phyloP scores from a whole-genome alignment of 2,797 vertebrate species.

The Cyprinodon diabolis region DNA sequence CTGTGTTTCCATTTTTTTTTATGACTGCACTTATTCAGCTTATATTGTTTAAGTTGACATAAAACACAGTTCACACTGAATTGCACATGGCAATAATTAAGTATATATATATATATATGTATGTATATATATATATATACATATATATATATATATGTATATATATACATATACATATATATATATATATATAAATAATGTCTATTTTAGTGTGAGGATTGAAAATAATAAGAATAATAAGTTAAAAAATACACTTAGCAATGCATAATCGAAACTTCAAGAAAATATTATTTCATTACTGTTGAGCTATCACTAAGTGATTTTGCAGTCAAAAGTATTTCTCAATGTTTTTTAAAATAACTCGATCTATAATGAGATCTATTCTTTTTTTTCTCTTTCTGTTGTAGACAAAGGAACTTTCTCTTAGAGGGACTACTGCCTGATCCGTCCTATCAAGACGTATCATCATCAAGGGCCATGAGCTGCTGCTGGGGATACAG shows the following conservation, averaged over 20 bases:
- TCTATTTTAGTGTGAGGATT: too few relatives aligned
- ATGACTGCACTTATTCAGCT: conserved; percentile 27
- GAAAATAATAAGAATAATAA: too few relatives aligned
- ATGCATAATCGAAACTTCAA: too few relatives aligned
- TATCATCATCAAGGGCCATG: conserved; percentile 67
- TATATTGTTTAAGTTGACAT: conserved; percentile 45
- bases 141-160: too few relatives aligned
- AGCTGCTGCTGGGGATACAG: conserved; percentile 59
- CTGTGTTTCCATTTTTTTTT: conserved; percentile 19
- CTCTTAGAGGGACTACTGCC: conserved; percentile 17
- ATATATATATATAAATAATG: too few relatives aligned
- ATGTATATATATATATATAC: too few relatives aligned
- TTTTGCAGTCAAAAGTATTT: neutral
- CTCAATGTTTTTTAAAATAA: neutral
- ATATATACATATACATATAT: too few relatives aligned
- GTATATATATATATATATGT: too few relatives aligned
- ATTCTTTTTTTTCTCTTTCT: conserved; percentile 17
- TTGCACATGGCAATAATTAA: neutral
- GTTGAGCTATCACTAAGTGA: conserved; percentile 5
- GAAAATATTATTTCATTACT: conserved; percentile 51
- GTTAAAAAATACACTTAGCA: too few relatives aligned
- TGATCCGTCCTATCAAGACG: conserved; percentile 22
- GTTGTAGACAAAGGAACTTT: conserved; percentile 37
- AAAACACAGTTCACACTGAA: conserved; percentile 34
- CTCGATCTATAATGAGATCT: conserved; percentile 27